A percentile compares a stretch with the other conserved stretches of the same genome.
Conservation (phyloP, 1,140 invertebrate genomes). For the Maconellicoccus hirsutus region DNA sequence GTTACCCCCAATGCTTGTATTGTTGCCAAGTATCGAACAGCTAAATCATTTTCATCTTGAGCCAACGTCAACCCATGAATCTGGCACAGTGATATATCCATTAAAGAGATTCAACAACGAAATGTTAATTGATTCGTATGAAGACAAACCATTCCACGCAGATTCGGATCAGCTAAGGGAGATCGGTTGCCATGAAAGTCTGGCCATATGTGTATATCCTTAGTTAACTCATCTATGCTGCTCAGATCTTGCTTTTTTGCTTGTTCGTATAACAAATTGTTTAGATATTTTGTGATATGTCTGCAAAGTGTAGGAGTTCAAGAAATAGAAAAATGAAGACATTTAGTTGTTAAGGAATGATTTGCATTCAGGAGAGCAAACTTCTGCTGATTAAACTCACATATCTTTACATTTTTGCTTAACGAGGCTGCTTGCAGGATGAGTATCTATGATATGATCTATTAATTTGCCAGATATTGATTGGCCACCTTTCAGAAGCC, state of each 20-base stretch:
- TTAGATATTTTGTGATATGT: conserved; percentile 52
- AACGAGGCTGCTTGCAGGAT: conserved; percentile 47
- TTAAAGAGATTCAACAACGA: too few species aligned
- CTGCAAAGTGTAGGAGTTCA: too few species aligned
- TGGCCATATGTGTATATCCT: conserved; percentile 79
- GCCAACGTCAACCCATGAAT: conserved; percentile 64
- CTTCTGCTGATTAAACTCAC: too few species aligned
- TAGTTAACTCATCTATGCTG: conserved; percentile 46
- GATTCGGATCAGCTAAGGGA: conserved; percentile 70
- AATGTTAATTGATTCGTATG: too few species aligned
- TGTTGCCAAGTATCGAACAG: conserved; percentile 70
- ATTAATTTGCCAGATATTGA: conserved; percentile 78
- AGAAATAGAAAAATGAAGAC: too few species aligned
- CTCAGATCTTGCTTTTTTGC: conserved; percentile 42
- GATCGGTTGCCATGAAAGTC: conserved; percentile 94
- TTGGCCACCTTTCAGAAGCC: conserved; percentile 86
- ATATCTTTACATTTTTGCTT: not conserved
- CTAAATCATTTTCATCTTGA: conserved; percentile 57
- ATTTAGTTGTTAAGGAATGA: too few species aligned
- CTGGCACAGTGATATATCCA: conserved; percentile 44
- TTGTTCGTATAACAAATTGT: conserved; percentile 45
- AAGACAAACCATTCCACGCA: conserved; percentile 71
- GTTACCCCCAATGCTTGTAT: conserved; percentile 80
- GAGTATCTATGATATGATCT: conserved; percentile 71
- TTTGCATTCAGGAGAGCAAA: too few species aligned